Conservation (phyloP, 2,888 invertebrate species). For the Ptilodon capucinus region DNA sequence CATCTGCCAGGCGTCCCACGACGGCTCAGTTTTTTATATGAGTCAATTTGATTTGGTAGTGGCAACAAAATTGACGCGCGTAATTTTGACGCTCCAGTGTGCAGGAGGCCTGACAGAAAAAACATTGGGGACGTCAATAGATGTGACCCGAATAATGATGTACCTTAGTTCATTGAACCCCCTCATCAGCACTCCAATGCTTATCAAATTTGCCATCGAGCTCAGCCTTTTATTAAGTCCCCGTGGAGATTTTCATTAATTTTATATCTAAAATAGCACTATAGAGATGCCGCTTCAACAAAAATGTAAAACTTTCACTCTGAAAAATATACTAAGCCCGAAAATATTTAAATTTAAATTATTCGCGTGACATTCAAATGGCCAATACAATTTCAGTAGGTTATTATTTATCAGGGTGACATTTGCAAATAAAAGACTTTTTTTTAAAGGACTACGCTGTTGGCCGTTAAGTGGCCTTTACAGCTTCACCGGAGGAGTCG, state of each 20-base stretch:
- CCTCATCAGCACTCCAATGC: conserved; percentile 27
- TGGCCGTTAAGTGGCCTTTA: too few relatives aligned
- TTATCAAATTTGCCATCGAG: conserved; percentile 36
- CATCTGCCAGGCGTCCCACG: too few relatives aligned
- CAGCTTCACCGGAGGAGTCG: too few relatives aligned
- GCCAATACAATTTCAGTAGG: conserved; percentile 26
- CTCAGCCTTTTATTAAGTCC: conserved; percentile 30
- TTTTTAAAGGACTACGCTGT: too few relatives aligned
- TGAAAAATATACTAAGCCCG: conserved; percentile 27
- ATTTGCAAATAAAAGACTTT: too few relatives aligned
- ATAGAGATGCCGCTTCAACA: conserved; percentile 20
- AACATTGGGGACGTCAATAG: conserved; percentile 10
- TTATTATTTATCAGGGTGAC: neutral
- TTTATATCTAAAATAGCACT: conserved; percentile 36
- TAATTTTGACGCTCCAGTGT: too few relatives aligned
- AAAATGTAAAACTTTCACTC: conserved; percentile 30
- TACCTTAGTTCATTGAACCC: conserved; percentile 13
- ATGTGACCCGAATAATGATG: conserved; percentile 26
- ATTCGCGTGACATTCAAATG: conserved; percentile 10
- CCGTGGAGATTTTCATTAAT: conserved; percentile 44
- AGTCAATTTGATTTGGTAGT: too few relatives aligned
- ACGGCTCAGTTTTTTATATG: too few relatives aligned
- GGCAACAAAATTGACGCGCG: too few relatives aligned
- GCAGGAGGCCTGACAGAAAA: too few relatives aligned
- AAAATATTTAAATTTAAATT: conserved; percentile 29